Evolutionary conservation across 2,113 vertebrate genomes (phyloP).

Genomic region (Rhinolophus sinicus): DNA sequence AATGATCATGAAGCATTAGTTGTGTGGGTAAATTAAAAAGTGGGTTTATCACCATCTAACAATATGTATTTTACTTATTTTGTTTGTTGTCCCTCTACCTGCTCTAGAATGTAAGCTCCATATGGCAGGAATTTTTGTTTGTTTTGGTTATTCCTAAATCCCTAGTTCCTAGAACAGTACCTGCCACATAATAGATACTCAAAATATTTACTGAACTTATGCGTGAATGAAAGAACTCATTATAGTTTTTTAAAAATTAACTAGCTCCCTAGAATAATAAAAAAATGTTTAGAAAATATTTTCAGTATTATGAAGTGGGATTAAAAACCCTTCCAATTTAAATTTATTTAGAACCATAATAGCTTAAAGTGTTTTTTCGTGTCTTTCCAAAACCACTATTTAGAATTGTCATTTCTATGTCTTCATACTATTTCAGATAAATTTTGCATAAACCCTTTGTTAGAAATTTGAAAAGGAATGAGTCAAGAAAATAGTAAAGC

Average conservation of each 20-base stretch:
- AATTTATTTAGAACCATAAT: conserved; percentile 8
- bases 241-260: not conserved
- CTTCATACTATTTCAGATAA: not conserved
- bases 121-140: not conserved
- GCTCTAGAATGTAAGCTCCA: not conserved
- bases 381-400: not conserved
- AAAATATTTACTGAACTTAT: not conserved
- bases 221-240: not conserved
- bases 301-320: not conserved
- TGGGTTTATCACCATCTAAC: not conserved
- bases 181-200: not conserved
- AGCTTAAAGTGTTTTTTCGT: not conserved
- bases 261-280: not conserved
- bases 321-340: not conserved
- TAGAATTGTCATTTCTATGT: not conserved
- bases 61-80: not conserved
- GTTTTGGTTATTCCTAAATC: not conserved
- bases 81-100: not conserved
- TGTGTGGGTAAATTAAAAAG: not conserved
- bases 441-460: not conserved
- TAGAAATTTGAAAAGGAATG: not conserved
- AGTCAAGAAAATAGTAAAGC: conserved; percentile 19
- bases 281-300: not conserved
- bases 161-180: not conserved
- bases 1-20: not conserved